These are phyloP conservation scores for Indicator indicator DNA, from an alignment of 2,113 vertebrate genomes.

Conservation along the genomic window DNA sequence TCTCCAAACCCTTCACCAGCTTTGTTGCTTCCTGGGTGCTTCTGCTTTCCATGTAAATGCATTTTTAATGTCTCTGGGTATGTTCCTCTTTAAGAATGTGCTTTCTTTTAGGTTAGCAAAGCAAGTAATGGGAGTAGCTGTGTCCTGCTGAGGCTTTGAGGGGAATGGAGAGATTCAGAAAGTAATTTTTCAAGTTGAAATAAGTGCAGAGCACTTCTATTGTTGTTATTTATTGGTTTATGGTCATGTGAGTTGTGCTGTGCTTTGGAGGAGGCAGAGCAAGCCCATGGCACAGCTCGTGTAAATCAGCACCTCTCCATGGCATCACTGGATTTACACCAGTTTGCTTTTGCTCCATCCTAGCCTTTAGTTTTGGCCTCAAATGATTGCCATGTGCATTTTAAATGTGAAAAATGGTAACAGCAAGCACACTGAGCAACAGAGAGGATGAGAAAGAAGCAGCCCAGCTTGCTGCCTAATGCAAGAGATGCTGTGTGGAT, in stretches of 20 bases:
- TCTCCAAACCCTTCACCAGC: no score
- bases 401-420: neutral
- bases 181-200: constrained; percentile 39
- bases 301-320: neutral
- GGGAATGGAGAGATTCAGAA: constrained; percentile 13
- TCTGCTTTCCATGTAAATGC: neutral
- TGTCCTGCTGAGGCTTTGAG: constrained; percentile 7
- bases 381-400: neutral
- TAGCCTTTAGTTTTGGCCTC: neutral
- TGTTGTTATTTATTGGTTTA: constrained; percentile 46
- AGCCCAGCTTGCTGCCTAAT: neutral
- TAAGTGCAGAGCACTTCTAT: neutral
- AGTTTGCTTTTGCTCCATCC: neutral
- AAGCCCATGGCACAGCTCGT: neutral
- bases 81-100: neutral
- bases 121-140: neutral
- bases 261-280: neutral
- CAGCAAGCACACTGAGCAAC: neutral
- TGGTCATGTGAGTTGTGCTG: neutral
- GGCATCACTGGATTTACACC: neutral
- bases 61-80: neutral
- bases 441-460: neutral
- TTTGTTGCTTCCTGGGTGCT: neutral
- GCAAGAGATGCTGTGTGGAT: neutral
- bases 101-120: constrained; percentile 26